phyloP scores from a whole-genome alignment of 2,888 invertebrate genomes.

The Busseola fusca region DNA sequence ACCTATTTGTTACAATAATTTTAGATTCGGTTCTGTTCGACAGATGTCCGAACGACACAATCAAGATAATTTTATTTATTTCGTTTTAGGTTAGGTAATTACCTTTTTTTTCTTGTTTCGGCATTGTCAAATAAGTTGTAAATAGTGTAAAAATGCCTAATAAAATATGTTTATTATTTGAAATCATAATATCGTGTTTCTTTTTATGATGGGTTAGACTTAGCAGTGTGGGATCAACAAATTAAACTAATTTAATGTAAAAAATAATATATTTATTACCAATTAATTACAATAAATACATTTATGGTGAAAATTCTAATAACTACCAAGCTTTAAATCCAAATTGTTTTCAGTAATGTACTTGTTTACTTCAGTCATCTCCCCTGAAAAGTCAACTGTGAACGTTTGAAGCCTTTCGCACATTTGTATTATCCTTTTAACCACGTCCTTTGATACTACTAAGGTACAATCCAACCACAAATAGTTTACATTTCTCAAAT shows the following conservation, averaged over 20 bases:
- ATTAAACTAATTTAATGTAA: conserved; percentile 52
- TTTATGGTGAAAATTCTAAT: conserved; percentile 66
- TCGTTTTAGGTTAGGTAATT: conserved; percentile 4
- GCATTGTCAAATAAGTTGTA: conserved; percentile 43
- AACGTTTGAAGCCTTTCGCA: conserved; percentile 80
- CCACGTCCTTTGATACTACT: conserved; percentile 79
- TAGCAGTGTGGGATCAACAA: conserved; percentile 12
- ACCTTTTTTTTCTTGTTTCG: conserved; percentile 10
- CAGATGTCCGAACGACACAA: conserved; percentile 4
- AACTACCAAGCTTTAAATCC: conserved; percentile 83
- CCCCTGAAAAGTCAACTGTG: conserved; percentile 79
- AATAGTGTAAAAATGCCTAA: conserved; percentile 53
- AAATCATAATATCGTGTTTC: conserved; percentile 27
- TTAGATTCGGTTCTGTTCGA: conserved; percentile 1
- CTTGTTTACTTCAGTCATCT: conserved; percentile 76
- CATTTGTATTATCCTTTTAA: conserved; percentile 77
- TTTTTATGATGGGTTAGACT: neutral
- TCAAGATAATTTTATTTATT: conserved; percentile 23
- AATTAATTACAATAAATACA: conserved; percentile 56
- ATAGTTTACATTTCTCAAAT: conserved; percentile 75
- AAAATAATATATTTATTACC: conserved; percentile 63
- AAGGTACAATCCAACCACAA: conserved; percentile 86
- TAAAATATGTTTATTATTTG: conserved; percentile 47
- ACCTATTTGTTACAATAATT: neutral
- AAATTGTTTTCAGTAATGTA: conserved; percentile 83